Conservation (phyloP, 2,797 vertebrate genomes). For the Girardinus metallicus region DNA sequence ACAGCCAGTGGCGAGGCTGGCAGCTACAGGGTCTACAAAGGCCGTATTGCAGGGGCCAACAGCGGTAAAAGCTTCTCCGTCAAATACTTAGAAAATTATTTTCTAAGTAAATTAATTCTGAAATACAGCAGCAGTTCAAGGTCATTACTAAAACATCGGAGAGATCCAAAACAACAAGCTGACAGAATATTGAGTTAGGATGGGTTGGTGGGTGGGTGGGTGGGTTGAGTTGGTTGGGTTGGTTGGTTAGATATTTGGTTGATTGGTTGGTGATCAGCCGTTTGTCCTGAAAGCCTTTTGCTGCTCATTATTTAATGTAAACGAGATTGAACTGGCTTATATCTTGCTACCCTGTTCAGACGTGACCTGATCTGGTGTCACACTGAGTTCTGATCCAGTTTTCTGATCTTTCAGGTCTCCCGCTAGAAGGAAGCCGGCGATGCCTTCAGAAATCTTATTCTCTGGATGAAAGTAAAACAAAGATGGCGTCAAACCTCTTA, state of each 20-base stretch:
- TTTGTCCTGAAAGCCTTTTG: too few species aligned
- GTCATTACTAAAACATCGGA: not conserved
- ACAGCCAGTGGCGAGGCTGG: not conserved
- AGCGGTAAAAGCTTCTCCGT: not conserved
- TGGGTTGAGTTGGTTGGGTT: too few species aligned
- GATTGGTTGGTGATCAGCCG: not conserved
- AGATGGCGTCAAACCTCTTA: not conserved
- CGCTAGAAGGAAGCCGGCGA: not conserved
- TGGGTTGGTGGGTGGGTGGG: too few species aligned
- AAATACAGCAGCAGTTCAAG: not conserved
- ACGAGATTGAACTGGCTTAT: not conserved
- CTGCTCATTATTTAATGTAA: not conserved
- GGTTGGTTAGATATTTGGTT: too few species aligned
- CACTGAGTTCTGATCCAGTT: not conserved
- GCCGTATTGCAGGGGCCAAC: not conserved
- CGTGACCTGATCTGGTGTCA: not conserved
- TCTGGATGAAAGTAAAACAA: slow-evolving; percentile 1
- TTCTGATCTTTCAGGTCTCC: not conserved
- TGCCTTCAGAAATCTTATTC: not conserved
- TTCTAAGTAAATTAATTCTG: too few species aligned
- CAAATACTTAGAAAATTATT: too few species aligned
- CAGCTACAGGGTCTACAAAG: not conserved
- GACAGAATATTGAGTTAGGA: not conserved
- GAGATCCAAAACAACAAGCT: not conserved
- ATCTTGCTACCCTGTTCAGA: not conserved